phyloP scores from a whole-genome alignment of 2,113 vertebrate species.

The Emydocephalus ijimae region DNA sequence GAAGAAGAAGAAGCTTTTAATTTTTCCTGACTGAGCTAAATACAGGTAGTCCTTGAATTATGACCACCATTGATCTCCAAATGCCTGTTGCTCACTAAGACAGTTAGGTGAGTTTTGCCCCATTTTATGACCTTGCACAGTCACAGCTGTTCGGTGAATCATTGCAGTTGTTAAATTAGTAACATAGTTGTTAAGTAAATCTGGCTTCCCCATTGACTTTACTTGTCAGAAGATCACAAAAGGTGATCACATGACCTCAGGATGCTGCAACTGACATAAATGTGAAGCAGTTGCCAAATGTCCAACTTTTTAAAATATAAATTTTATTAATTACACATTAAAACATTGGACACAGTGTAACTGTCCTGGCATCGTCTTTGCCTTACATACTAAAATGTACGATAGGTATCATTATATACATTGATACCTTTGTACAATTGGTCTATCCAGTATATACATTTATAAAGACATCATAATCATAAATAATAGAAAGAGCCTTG shows the following conservation, averaged over 20 bases:
- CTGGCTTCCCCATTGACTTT: neutral
- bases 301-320: too few species aligned
- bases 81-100: neutral
- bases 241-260: neutral
- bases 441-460: too few species aligned
- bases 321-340: too few species aligned
- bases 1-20: neutral
- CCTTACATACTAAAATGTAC: too few species aligned
- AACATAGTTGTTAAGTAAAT: neutral
- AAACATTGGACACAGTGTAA: too few species aligned
- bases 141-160: neutral
- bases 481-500: too few species aligned
- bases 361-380: too few species aligned
- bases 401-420: too few species aligned
- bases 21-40: constrained; percentile 22
- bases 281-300: neutral
- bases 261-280: neutral
- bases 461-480: too few species aligned
- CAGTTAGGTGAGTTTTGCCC: neutral
- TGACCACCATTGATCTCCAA: neutral
- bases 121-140: neutral
- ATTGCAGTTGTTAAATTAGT: neutral
- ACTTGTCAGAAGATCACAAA: neutral
- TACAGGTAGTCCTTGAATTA: neutral
- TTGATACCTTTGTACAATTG: too few species aligned